Conservation (phyloP, 2,113 vertebrate genomes). For the Neolamprologus sp. region DNA sequence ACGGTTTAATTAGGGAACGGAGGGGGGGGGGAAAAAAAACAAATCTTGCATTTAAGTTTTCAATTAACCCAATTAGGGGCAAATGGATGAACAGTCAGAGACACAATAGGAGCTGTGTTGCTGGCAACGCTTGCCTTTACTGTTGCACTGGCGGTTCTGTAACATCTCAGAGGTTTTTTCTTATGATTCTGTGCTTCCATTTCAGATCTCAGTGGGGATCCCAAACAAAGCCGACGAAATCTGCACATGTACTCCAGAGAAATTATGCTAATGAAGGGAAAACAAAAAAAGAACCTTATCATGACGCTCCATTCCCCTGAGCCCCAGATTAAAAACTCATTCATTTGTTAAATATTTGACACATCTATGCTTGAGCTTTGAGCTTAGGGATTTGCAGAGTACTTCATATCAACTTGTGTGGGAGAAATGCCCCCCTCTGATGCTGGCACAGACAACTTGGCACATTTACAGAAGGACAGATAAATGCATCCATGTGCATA, state of each 20-base stretch:
- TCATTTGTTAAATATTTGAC: conserved; percentile 78
- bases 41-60: conserved; percentile 63
- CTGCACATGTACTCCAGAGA: conserved; percentile 70
- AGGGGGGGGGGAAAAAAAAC: not conserved
- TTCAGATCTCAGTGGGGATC: conserved; percentile 70
- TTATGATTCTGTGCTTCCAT: conserved; percentile 56
- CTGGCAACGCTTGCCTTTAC: conserved; percentile 46
- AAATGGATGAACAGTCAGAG: conserved; percentile 53
- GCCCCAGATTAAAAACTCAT: conserved; percentile 74
- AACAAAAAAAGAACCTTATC: conserved; percentile 69
- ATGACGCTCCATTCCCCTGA: conserved; percentile 66
- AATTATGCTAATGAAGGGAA: conserved; percentile 70
- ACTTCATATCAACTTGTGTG: conserved; percentile 71
- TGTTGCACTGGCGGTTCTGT: conserved; percentile 36
- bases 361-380: conserved; percentile 68
- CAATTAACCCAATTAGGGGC: conserved; percentile 70
- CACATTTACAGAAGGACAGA: conserved; percentile 51
- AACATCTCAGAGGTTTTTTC: conserved; percentile 54
- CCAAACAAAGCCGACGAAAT: conserved; percentile 68
- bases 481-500: conserved; percentile 25
- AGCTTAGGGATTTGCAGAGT: conserved; percentile 58
- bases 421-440: conserved; percentile 63
- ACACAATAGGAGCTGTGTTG: conserved; percentile 55
- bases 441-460: conserved; percentile 58
- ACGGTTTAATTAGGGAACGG: conserved; percentile 55